These are phyloP conservation scores for Athalia rosae DNA, from an alignment of 2,888 invertebrate species.

Conservation along the genomic window DNA sequence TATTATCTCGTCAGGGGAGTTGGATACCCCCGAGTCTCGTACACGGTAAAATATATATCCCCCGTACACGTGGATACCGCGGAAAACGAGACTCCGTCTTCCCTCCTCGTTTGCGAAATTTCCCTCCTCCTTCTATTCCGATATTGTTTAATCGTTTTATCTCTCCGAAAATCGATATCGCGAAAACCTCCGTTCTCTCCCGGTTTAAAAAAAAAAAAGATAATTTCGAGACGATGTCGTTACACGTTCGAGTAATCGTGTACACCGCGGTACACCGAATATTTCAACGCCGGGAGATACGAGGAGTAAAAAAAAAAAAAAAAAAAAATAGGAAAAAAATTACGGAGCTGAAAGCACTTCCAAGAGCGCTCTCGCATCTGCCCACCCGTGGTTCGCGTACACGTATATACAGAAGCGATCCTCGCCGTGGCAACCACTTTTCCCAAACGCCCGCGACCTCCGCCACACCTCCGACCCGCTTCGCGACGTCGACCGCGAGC, in stretches of 20 bases:
- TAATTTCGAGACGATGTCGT: neutral
- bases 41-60: neutral
- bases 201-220: neutral
- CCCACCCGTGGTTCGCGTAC: too few relatives aligned
- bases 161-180: too few relatives aligned
- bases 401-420: neutral
- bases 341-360: conserved; percentile 32
- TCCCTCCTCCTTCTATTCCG: neutral
- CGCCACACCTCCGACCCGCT: conserved; percentile 11
- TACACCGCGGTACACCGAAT: neutral
- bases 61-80: too few relatives aligned
- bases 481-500: conserved; percentile 28
- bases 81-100: conserved; percentile 19
- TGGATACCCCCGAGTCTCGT: neutral
- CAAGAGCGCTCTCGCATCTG: neutral
- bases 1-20: conserved; percentile 35
- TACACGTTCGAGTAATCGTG: neutral
- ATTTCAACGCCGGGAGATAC: neutral
- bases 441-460: neutral
- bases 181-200: too few relatives aligned
- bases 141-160: neutral
- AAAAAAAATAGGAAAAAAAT: neutral
- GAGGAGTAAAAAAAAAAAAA: neutral
- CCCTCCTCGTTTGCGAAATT: neutral
- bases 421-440: conserved; percentile 28